Evolutionary conservation across 2,113 vertebrate species (phyloP).

Genomic region (Myocastor coypus): DNA sequence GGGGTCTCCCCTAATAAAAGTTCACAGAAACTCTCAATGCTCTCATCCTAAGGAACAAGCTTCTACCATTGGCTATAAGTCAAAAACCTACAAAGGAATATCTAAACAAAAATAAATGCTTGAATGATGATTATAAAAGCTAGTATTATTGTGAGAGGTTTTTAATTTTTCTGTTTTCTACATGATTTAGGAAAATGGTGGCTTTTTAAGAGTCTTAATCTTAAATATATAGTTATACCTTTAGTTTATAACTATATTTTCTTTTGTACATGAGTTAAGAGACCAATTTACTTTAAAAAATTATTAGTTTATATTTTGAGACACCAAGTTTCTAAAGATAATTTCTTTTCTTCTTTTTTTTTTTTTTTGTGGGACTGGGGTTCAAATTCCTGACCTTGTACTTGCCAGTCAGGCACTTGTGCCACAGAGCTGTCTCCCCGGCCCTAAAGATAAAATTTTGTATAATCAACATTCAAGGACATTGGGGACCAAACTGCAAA

Average conservation of each 20-base stretch:
- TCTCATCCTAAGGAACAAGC: neutral
- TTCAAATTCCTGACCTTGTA: too few relatives aligned
- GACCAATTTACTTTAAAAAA: neutral
- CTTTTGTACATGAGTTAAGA: neutral
- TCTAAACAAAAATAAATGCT: neutral
- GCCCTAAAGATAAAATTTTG: neutral
- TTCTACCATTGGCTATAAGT: neutral
- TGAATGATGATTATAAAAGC: neutral
- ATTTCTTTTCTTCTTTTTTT: too few relatives aligned
- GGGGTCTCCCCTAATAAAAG: neutral
- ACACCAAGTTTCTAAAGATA: neutral
- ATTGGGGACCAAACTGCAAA: neutral
- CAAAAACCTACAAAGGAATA: neutral
- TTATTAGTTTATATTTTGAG: neutral
- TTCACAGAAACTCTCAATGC: neutral
- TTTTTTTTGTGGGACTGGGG: too few relatives aligned
- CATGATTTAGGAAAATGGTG: neutral
- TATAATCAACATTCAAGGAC: neutral
- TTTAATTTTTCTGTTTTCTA: neutral
- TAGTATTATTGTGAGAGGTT: neutral
- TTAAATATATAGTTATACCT: neutral
- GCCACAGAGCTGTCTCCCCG: too few relatives aligned
- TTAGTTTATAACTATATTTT: neutral
- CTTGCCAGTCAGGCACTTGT: too few relatives aligned
- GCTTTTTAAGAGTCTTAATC: neutral